phyloP scores from a whole-genome alignment of 2,797 vertebrate genomes.

The Tympanoctomys barrerae region DNA sequence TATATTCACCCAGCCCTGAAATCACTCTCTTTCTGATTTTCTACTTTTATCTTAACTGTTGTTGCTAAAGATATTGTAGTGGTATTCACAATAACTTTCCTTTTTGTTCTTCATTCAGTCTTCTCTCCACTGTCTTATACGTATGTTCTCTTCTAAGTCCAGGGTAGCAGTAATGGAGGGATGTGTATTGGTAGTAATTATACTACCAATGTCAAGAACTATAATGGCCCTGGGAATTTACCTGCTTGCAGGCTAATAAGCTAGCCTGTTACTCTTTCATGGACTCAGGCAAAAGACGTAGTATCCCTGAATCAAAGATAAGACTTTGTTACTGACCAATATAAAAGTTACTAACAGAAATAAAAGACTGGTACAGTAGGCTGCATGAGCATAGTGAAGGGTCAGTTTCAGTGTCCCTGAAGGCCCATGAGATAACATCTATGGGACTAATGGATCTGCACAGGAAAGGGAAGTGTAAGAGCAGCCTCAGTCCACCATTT shows the following conservation, averaged over 20 bases:
- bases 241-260: constrained; percentile 17
- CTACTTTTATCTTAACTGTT: neutral
- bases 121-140: neutral
- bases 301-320: neutral
- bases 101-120: neutral
- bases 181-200: neutral
- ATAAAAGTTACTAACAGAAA: neutral
- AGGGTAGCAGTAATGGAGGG: neutral
- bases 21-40: constrained; percentile 11
- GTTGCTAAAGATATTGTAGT: neutral
- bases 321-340: neutral
- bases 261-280: neutral
- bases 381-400: neutral
- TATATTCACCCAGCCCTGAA: neutral
- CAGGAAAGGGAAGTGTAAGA: neutral
- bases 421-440: neutral
- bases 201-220: neutral
- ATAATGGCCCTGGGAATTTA: neutral
- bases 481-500: neutral
- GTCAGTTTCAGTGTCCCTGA: neutral
- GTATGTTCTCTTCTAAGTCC: neutral
- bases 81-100: neutral
- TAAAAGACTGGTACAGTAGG: neutral
- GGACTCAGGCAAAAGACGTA: neutral
- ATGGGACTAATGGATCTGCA: neutral